Evolutionary conservation across 2,888 invertebrate species (phyloP), one percentile per base, ranked within the genome.

Genomic region (Troides helena): DNA sequence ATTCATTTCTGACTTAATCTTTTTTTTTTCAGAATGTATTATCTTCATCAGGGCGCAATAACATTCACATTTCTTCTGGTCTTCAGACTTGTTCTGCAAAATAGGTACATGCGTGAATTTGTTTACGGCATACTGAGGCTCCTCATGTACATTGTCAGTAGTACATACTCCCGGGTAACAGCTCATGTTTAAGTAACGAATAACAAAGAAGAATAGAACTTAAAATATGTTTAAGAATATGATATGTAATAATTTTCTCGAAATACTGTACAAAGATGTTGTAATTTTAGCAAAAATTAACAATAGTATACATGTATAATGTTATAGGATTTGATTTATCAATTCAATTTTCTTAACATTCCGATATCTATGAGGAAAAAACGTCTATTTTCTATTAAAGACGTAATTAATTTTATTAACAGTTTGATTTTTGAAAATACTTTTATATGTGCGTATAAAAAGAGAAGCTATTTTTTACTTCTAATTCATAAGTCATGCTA

Each of bases 1-100:
- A 10, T 1, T 17, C 18, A 17, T 17, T 14, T 18, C 50, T 50
- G 18, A 50, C 18, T 50, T 50, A 18, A 18, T 18, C 18, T 14
- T 72, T 68, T 71, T 72, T 57, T 62, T 85, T 85, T 18, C 85
- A 91, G 92, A 74, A 83, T 92, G 85, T 85, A 80, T 73, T 81
- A 80, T 74, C 70, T 89, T 0, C 92, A 92, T 77, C 78, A 86
- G 71, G 79, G 82, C 0, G 71, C 86, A 18, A 46, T 87, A 14
- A 60, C 84, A 21, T 80, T 87, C 70, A 67, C 81, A 0, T 23
- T 84, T 5, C 70, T 85, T 0, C 72, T 89, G 2, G 64, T 88
- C 4, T 74, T 84, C n/a, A 78, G 90, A 21, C 65, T 89, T 1
- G 72, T 85, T 0, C 74, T 92, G 2, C 81, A 80, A 66, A 88